phyloP scores from a whole-genome alignment of 2,888 invertebrate genomes.

The Geophilus truncorum region DNA sequence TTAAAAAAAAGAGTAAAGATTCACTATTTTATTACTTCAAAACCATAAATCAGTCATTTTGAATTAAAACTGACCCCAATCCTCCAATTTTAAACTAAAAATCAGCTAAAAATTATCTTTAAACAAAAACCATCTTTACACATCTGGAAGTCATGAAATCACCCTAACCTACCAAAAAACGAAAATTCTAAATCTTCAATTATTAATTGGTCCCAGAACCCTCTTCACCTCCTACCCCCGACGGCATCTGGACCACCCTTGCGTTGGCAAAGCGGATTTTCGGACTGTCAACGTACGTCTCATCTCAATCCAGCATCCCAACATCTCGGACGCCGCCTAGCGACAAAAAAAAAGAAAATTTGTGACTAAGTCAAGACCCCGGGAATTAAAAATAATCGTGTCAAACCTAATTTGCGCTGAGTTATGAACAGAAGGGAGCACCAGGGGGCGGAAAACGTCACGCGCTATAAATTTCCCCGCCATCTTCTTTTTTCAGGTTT shows the following conservation, averaged over 20 bases:
- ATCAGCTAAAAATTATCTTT: too few relatives aligned
- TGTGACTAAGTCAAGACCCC: slow-evolving; percentile 20
- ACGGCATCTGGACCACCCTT: not conserved
- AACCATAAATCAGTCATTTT: too few relatives aligned
- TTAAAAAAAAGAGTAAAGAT: too few relatives aligned
- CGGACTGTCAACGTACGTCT: not conserved
- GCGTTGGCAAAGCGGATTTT: not conserved
- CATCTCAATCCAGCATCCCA: not conserved
- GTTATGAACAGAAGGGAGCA: not conserved
- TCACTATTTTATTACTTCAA: too few relatives aligned
- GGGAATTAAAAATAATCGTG: not conserved
- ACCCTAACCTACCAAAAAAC: too few relatives aligned
- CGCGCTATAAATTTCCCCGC: not conserved
- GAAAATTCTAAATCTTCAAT: too few relatives aligned
- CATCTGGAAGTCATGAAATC: too few relatives aligned
- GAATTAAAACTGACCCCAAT: too few relatives aligned
- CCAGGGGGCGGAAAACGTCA: not conserved
- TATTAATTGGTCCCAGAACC: too few relatives aligned
- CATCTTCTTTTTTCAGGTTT: not conserved
- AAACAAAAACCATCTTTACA: too few relatives aligned
- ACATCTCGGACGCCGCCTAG: not conserved
- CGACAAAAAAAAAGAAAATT: not conserved
- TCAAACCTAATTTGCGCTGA: slow-evolving; percentile 28
- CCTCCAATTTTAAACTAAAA: too few relatives aligned
- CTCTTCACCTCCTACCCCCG: too few relatives aligned